Evolutionary conservation across 2,113 vertebrate species (phyloP).

Genomic region (Callaeas wilsoni): DNA sequence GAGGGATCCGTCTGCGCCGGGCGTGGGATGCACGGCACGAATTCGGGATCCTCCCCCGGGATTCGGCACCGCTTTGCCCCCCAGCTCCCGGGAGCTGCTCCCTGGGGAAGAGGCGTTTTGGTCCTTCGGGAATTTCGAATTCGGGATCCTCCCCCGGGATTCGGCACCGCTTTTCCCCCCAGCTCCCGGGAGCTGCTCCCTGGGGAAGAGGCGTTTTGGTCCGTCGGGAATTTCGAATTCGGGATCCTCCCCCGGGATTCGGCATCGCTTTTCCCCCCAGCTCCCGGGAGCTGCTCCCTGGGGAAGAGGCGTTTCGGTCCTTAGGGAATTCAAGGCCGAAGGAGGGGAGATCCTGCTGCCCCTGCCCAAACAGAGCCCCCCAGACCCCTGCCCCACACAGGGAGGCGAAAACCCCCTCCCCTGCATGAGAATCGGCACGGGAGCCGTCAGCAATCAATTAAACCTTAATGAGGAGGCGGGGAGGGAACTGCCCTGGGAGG

Average conservation of each 20-base stretch:
- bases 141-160: not conserved
- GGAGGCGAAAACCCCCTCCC: not conserved
- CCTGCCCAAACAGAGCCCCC: not conserved
- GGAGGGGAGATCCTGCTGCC: not conserved
- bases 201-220: no score
- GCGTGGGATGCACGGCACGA: fast-evolving
- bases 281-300: not conserved
- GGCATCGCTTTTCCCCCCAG: not conserved
- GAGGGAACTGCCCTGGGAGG: not conserved
- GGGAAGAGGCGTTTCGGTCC: no score
- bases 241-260: not conserved
- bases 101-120: not conserved
- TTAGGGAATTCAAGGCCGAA: not conserved
- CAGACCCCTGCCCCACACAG: no score
- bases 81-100: not conserved
- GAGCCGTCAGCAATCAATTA: not conserved
- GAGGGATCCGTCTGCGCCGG: fast-evolving
- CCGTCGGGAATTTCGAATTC: not conserved
- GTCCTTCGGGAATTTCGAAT: not conserved
- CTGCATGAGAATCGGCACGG: no score
- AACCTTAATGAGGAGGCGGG: not conserved
- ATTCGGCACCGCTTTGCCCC: fast-evolving
- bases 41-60: not conserved
- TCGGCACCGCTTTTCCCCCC: not conserved
- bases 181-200: not conserved